Percentiles rank a stretch among this genome's conserved stretches.
These are phyloP conservation scores for Notodonta ziczac DNA, from an alignment of 2,888 invertebrate genomes.

Conservation along the genomic window DNA sequence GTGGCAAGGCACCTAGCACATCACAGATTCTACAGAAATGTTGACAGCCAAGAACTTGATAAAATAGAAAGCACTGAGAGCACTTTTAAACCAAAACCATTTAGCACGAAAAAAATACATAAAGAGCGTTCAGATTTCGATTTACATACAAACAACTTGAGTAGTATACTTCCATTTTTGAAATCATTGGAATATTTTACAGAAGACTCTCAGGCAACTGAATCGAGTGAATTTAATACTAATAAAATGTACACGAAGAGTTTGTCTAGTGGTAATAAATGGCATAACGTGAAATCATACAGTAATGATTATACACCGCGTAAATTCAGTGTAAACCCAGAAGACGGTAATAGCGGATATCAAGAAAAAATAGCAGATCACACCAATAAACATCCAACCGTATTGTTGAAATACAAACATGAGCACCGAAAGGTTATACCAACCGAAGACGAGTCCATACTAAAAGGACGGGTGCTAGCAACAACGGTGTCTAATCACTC, in stretches of 20 bases:
- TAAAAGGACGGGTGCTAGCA: conserved; percentile 59
- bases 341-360: conserved; percentile 29
- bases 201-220: conserved; percentile 38
- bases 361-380: conserved; percentile 44
- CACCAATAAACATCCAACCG: conserved; percentile 52
- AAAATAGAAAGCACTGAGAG: conserved; percentile 39
- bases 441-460: conserved; percentile 45
- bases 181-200: conserved; percentile 64
- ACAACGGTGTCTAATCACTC: conserved; percentile 61
- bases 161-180: conserved; percentile 64
- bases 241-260: conserved; percentile 59
- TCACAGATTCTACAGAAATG: conserved; percentile 56
- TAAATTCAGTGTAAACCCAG: conserved; percentile 51
- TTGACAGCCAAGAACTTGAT: conserved; percentile 25
- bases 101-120: conserved; percentile 26
- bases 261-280: conserved; percentile 61
- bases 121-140: conserved; percentile 35
- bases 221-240: conserved; percentile 31
- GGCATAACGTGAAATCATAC: conserved; percentile 73
- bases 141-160: conserved; percentile 45
- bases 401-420: conserved; percentile 61
- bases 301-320: conserved; percentile 67
- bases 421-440: conserved; percentile 48
- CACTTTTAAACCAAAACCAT: conserved; percentile 33
- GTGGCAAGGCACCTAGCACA: conserved; percentile 38